Base-by-base conservation (phyloP, 1,140 invertebrate species). In the Thalassaphorura encarpata region DNA sequence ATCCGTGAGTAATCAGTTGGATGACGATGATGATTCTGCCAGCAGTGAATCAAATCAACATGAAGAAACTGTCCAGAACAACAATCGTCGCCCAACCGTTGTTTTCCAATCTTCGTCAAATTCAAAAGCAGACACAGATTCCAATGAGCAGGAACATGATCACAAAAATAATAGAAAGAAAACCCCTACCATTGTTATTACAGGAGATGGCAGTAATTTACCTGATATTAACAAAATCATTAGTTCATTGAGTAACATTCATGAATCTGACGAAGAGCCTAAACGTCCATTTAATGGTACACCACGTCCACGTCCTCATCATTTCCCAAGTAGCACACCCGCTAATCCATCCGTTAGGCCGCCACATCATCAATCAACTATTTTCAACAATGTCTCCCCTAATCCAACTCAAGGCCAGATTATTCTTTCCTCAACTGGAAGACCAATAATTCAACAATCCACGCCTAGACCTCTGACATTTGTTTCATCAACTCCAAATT, bases 211-310 rank as follows among this genome's bases (percentile, higher is more conserved):
- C 42, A 51, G 45, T 41, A 51, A 64, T 36, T 36, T 64, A 16
- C 56, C 50, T 18, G 52, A 64, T 11, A 31, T 64, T 6, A 53
- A 52, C 5, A 53, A 54, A 28, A 64, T 64, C 16, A 59, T 64
- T 27, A 64, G 56, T 8, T 47, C 45, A 13, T 26, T 24, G 18
- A 47, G 8, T n/a, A 18, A 39, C 4, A 11, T 5, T 18, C 19
- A 39, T 39, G 48, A 51, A 36, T 26, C 28, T 11, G 48, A 51
- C 3, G 28, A 27, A 16, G 48, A 11, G 4, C 33, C 48, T 6
- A 27, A 51, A 18, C 26, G 33, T 16, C 8, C 6, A 8, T 15
- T 13, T 39, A 26, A 42, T 19, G 46, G 31, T 46, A 39, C 39
- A 45, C 29, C 43, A 6, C 19, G 43, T 28, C 42, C 24, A 47